phyloP scores from a whole-genome alignment of 2,113 vertebrate species.

The Mormyrus iriodes region DNA sequence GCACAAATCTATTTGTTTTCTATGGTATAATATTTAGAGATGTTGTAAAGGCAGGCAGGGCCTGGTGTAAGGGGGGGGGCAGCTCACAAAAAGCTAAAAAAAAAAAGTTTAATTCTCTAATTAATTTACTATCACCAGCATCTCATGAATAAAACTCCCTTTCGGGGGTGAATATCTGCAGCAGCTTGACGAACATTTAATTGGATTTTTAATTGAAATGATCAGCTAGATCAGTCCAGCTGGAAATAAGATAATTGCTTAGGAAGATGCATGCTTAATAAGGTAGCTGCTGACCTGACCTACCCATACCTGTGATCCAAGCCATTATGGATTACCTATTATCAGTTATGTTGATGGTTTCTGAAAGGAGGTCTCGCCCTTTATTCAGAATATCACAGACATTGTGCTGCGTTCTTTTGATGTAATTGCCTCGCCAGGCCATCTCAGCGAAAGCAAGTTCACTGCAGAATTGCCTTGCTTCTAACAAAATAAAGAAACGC shows the following conservation, averaged over 20 bases:
- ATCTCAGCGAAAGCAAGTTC: neutral
- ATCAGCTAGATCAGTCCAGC: neutral
- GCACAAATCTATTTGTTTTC: neutral
- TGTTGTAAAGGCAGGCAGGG: neutral
- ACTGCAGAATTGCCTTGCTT: neutral
- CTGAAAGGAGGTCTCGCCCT: neutral
- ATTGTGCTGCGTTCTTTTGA: neutral
- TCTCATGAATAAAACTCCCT: slow-evolving; percentile 8
- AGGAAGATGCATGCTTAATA: slow-evolving; percentile 1
- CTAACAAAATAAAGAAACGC: neutral
- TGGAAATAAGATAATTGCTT: slow-evolving; percentile 3
- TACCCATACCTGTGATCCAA: slow-evolving; percentile 16
- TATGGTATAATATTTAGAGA: neutral
- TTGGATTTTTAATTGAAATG: slow-evolving; percentile 29
- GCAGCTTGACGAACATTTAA: neutral
- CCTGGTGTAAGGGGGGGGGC: neutral
- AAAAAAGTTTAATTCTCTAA: neutral
- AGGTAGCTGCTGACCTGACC: neutral
- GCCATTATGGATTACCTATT: slow-evolving; percentile 25
- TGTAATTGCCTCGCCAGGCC: neutral
- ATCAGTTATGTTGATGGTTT: slow-evolving; percentile 18
- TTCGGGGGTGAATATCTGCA: neutral
- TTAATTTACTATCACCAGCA: neutral
- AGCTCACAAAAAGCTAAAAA: neutral
- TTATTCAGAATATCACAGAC: slow-evolving; percentile 8